Percentiles rank a stretch among this genome's conserved stretches.
phyloP scores from a whole-genome alignment of 2,797 vertebrate species.

The Peromyscus aztecus region DNA sequence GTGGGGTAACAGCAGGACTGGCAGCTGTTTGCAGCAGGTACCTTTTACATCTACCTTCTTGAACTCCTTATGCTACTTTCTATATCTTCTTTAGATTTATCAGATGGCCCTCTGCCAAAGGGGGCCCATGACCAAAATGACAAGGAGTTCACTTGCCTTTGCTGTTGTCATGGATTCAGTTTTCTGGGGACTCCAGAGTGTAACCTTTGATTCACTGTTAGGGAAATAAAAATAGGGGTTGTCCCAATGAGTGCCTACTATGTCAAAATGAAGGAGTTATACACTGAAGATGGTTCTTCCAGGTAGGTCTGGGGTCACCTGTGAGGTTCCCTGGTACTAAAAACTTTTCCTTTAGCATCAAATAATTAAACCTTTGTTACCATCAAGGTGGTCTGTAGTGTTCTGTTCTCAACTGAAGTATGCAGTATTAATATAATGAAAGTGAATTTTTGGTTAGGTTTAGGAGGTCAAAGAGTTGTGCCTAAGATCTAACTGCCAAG shows the following conservation, averaged over 20 bases:
- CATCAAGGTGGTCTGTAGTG: neutral
- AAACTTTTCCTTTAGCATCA: neutral
- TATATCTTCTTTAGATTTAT: neutral
- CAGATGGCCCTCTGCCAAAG: neutral
- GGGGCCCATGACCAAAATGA: neutral
- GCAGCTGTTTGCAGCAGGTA: neutral
- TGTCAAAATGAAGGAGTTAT: neutral
- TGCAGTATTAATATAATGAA: neutral
- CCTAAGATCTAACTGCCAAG: neutral
- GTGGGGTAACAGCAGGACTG: neutral
- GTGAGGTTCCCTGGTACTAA: neutral
- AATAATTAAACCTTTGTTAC: neutral
- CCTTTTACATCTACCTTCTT: neutral
- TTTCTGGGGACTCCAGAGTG: neutral
- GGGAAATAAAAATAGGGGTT: neutral
- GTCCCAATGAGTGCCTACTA: neutral
- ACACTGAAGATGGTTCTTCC: neutral
- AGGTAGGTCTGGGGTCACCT: neutral
- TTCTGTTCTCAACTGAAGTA: neutral
- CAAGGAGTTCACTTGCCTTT: neutral
- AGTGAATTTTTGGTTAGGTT: neutral
- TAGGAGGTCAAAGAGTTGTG: constrained; percentile 31
- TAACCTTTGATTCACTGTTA: neutral
- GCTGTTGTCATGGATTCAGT: neutral
- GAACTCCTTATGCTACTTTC: neutral